A percentile compares a stretch with the other conserved stretches of the same genome.
phyloP scores from a whole-genome alignment of 2,113 vertebrate genomes.

The Myotis lucifugus region DNA sequence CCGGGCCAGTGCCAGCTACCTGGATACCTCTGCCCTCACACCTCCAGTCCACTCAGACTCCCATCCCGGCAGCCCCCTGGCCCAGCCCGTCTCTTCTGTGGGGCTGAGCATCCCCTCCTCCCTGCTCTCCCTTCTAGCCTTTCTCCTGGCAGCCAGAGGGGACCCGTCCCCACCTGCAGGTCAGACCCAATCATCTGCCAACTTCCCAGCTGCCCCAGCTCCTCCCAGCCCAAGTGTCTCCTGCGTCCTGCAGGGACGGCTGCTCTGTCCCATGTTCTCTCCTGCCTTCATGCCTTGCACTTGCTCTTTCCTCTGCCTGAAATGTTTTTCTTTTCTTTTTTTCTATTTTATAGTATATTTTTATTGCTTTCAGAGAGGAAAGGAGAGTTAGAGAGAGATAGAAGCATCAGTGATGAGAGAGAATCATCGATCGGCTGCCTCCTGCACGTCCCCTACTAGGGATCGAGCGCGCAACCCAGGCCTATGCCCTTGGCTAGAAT shows the following conservation, averaged over 20 bases:
- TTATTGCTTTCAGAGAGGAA: too few species aligned
- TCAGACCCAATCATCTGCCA: neutral
- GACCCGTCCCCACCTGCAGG: neutral
- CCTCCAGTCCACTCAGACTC: too few species aligned
- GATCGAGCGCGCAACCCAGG: too few species aligned
- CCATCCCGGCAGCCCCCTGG: too few species aligned
- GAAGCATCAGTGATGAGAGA: too few species aligned
- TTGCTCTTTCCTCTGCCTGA: neutral
- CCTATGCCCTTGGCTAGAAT: too few species aligned
- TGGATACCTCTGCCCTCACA: rapidly evolving
- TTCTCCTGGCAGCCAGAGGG: neutral
- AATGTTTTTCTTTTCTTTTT: too few species aligned
- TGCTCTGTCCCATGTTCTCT: neutral
- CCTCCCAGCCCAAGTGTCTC: neutral
- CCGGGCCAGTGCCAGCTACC: neutral
- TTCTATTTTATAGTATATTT: too few species aligned
- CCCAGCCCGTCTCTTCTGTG: rapidly evolving
- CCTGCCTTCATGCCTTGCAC: neutral
- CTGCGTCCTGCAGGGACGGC: neutral
- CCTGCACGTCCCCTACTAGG: too few species aligned
- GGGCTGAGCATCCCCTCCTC: too few species aligned
- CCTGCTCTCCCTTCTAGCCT: neutral
- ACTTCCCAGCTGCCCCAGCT: neutral
- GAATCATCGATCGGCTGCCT: too few species aligned
- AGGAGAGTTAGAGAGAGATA: too few species aligned